Evolutionary conservation across 2,888 invertebrate species (phyloP), one percentile per base, ranked within the genome.

Genomic region (Pherbina coryleti): DNA sequence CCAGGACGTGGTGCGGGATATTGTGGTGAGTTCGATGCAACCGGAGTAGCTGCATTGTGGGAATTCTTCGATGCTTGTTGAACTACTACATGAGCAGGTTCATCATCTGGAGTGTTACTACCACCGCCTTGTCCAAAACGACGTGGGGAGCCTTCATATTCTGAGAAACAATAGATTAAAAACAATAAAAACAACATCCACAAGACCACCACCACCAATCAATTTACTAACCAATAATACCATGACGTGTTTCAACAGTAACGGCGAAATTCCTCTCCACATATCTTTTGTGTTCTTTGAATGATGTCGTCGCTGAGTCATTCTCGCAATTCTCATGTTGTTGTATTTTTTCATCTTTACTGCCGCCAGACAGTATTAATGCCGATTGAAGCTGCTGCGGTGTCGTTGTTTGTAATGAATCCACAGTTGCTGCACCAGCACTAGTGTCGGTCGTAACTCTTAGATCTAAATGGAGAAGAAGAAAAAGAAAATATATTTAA

Each of bases 101-200:
- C 77, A 11, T 64, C 76, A 14, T 67, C 71, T 19, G 37, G 17
- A 49, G 67, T 64, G 28, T n/a, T 31, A 55, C 72, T n/a, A 25
- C 75, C 67, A 25, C 75, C 55, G 34, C 76, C 37, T 77, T 94
- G 92, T 8, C 96, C 96, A 88, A 96, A 96, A 84, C 96, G 92
- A 83, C 96, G 91, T 51, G 97, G 97, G 73, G 96, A 96, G 62
- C 96, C 96, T 84, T 96, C 96, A 86, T 97, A 97, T 88, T 97
- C 96, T 77, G 95, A 25, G 95, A 95, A 74, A 53, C 53, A 75
- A 64, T 8, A 75, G 17, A 66, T 8, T 8, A 25, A 62, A 55
- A 44, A 44, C 72, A 44, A n/a, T 11, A 22, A 34, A 25, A 44
- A 7, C 31, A 31, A 57, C 44, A 53, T 53, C 9, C 22, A 64